These are phyloP conservation scores for Brachyistius frenatus DNA, from an alignment of 2,113 vertebrate species.

Conservation along the genomic window DNA sequence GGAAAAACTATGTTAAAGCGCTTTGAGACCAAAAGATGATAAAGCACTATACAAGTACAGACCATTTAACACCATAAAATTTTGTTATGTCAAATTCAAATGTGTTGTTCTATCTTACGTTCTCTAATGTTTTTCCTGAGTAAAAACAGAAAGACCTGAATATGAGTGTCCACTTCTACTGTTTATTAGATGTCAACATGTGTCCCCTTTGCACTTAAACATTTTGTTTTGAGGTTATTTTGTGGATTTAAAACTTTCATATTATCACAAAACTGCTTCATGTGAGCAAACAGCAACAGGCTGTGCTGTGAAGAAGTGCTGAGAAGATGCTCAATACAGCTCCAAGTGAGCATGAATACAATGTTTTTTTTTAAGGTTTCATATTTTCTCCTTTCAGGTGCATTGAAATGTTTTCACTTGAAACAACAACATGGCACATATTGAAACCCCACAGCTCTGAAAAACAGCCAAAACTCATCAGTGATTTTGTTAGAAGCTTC, in stretches of 20 bases:
- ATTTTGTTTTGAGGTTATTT: not conserved
- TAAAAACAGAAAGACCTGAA: not conserved
- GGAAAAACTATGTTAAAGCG: too few relatives aligned
- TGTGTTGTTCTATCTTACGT: not conserved
- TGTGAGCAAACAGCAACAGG: not conserved
- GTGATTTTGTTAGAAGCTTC: constrained; percentile 39
- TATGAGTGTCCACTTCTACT: not conserved
- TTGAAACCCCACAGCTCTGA: constrained; percentile 13
- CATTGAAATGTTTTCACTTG: constrained; percentile 79
- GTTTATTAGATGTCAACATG: constrained; percentile 6
- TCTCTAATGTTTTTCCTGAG: not conserved
- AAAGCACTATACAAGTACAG: too few relatives aligned
- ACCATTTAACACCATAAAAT: too few relatives aligned
- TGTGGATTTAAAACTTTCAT: not conserved
- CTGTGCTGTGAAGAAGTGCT: not conserved
- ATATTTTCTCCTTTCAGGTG: constrained; percentile 70
- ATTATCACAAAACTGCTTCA: not conserved
- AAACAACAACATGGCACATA: constrained; percentile 57
- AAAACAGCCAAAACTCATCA: constrained; percentile 63
- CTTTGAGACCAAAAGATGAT: too few relatives aligned
- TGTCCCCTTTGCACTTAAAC: not conserved
- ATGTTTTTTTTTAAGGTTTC: constrained; percentile 75
- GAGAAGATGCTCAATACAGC: constrained; percentile 57
- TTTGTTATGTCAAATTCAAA: too few relatives aligned
- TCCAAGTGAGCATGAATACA: constrained; percentile 60